Evolutionary conservation across 2,797 vertebrate species (phyloP), one percentile per base, ranked within the genome.

Genomic region (Poeciliopsis infans): DNA sequence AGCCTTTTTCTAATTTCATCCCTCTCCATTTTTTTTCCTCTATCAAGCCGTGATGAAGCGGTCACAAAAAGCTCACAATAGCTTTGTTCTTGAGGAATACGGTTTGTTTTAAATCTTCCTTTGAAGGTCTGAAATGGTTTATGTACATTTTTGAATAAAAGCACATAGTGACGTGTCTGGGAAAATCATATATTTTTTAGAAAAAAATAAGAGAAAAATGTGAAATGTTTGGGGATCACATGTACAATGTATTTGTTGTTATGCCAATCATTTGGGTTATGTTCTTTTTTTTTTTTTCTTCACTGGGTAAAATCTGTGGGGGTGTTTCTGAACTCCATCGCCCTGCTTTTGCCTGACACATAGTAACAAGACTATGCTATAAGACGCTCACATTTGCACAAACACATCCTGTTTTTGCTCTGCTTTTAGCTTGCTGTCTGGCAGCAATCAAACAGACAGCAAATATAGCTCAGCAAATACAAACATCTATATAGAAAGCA

Each of bases 381-480:
- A 20, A 39, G 13, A 73, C 1, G 36, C 7, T 47, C 59, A 72
- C 74, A 51, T 45, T 31, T 41, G 43, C 7, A 33, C 74, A 81
- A 72, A 49, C 73, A 41, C 36, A 31, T 51, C 20, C 49, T 23
- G 49, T 3, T 23, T 23, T 3, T 23, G 13, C 10, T 41, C 23
- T 13, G n/a, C 57, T 25, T 31, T 71, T 28, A 72, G 51, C 28
- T 46, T 4, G 6, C 61, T 71, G 55, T 76, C 80, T 81, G 75
- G 78, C 86, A 88, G 80, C 80, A 64, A 85, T 87, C 78, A 87
- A 83, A 87, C 77, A 43, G 59, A 46, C 80, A 45, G 75, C 31
- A 61, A 81, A 81, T 86, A 83, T 41, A 80, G 90, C 39, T 81
- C 77, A 87, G 84, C 90, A 89, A 83, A 92, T 89, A 87, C 79